Evolutionary conservation across 2,113 vertebrate species (phyloP).

Genomic region (Peromyscus leucopus): DNA sequence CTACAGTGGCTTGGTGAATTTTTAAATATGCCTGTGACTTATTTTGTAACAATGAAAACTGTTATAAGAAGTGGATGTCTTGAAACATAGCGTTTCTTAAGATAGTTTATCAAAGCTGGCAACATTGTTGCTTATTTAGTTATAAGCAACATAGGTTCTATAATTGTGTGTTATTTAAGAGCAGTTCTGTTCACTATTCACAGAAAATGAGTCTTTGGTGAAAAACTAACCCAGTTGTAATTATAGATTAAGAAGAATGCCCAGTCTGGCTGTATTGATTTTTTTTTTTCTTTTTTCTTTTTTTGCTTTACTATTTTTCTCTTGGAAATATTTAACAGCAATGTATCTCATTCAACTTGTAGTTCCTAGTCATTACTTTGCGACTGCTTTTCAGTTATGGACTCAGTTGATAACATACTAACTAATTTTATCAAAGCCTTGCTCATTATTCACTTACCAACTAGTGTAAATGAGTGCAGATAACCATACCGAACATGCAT

Average conservation of each 20-base stretch:
- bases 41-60: constrained; percentile 49
- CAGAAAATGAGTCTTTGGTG: constrained; percentile 69
- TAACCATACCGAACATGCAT: not conserved
- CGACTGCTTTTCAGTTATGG: constrained; percentile 36
- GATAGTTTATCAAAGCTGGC: constrained; percentile 48
- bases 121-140: constrained; percentile 63
- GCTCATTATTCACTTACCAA: constrained; percentile 36
- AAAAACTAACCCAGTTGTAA: constrained; percentile 66
- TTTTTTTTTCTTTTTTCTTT: too few species aligned
- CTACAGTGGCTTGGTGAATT: constrained; percentile 20
- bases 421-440: constrained; percentile 63
- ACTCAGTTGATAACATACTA: constrained; percentile 41
- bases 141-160: constrained; percentile 6
- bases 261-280: constrained; percentile 54
- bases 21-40: constrained; percentile 60
- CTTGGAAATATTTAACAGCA: constrained; percentile 67
- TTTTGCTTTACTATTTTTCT: constrained; percentile 72
- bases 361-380: constrained; percentile 42
- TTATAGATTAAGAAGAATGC: constrained; percentile 57
- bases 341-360: constrained; percentile 69
- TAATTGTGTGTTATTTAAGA: constrained; percentile 56
- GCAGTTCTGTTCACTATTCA: constrained; percentile 49
- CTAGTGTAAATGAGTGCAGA: not conserved
- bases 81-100: constrained; percentile 48
- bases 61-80: constrained; percentile 9